Percentiles rank a stretch among this genome's conserved stretches.
phyloP scores from a whole-genome alignment of 2,113 vertebrate species.

The Eidolon helvum region DNA sequence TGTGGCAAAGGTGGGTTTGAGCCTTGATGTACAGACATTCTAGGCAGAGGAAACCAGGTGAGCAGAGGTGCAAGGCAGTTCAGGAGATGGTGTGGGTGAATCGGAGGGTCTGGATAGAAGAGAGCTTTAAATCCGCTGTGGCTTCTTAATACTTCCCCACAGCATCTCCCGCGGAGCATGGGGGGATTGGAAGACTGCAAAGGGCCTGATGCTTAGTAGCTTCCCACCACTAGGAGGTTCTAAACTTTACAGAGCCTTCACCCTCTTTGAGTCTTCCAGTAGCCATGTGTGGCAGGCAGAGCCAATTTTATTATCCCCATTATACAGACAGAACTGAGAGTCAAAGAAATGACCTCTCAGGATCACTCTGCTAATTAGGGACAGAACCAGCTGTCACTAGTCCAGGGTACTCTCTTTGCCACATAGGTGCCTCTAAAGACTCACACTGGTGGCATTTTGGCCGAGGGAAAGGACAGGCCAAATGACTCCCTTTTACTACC shows the following conservation, averaged over 20 bases:
- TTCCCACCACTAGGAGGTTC: neutral
- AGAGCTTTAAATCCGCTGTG: neutral
- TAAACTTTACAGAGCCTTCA: neutral
- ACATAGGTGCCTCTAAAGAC: neutral
- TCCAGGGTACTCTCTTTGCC: neutral
- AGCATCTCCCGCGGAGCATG: neutral
- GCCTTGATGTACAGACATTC: neutral
- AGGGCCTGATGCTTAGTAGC: neutral
- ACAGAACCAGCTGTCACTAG: neutral
- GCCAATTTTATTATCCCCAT: neutral
- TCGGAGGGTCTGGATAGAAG: neutral
- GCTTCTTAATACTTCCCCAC: neutral
- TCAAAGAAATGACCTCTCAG: neutral
- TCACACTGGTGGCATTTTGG: neutral
- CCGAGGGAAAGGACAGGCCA: neutral
- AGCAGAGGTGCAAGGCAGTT: neutral
- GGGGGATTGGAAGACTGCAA: neutral
- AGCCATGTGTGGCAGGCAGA: neutral
- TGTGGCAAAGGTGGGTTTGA: neutral
- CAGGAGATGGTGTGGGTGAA: neutral
- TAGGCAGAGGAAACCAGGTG: neutral
- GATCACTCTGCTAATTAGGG: neutral
- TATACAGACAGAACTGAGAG: neutral
- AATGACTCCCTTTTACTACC: neutral
- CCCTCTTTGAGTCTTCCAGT: neutral